Base-by-base conservation (phyloP, 2,797 vertebrate species). In the Yasuhikotakia modesta region DNA sequence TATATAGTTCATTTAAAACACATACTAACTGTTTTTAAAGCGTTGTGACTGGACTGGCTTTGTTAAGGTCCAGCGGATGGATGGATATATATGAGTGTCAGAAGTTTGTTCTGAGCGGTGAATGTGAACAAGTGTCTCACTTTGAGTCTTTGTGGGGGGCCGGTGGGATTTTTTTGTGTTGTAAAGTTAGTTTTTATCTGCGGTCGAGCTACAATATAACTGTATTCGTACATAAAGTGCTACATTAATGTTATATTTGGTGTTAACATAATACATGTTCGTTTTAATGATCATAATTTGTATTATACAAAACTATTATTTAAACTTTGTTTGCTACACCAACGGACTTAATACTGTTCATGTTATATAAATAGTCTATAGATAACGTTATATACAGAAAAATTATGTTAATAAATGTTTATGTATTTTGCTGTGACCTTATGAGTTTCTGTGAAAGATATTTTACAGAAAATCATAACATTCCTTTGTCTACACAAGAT, bases 61-160 rank as follows among this genome's bases (percentile, higher is more conserved):
- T 2, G 30, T 30, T 17, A 13, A 52, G 30, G 66, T 45, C 30
- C 13, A 43, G 46, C 3, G 57, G 45, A 27, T 27, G 27, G 27
- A 27, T 27, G 2, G 27, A 27, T 27, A 27, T 27, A 27, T 27
- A 27, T 27, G 4, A 27, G 27, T 27, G 27, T 27, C 27, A 27
- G 27, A 27, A 27, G 27, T 27, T 27, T 27, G 27, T 27, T 53
- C 71, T 30, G 57, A 45, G 7, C 27, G 2, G 48, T 43, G 32
- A 30, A 70, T 52, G 6, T 55, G 67, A 64, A 70, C 48, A 71
- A 78, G 68, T 78, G 60, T 78, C 32, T 45, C 13, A 43, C 21
- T 30, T 71, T 45, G 13, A 65, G 68, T 70, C 76, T 64, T 78
- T 71, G 76, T 78, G 76, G 76, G 76, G 68, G 76, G 58, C 48